phyloP scores from a whole-genome alignment of 2,113 vertebrate genomes.

The Cyprinus carpio region DNA sequence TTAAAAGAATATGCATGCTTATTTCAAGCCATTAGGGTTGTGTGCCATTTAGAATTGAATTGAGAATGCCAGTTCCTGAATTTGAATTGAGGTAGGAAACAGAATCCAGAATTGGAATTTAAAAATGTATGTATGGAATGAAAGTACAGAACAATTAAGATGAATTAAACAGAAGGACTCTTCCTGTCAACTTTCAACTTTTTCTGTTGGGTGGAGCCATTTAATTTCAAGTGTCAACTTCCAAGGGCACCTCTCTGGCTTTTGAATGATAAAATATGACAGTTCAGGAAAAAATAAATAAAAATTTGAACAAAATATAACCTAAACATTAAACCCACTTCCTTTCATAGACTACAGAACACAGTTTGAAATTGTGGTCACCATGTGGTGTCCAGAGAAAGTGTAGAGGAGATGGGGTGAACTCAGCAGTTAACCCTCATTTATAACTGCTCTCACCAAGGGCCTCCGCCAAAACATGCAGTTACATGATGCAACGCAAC shows the following conservation, averaged over 20 bases:
- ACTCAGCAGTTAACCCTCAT: conserved; percentile 25
- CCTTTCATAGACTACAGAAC: conserved; percentile 60
- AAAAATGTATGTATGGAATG: too few relatives aligned
- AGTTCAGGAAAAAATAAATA: conserved; percentile 56
- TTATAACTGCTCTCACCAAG: conserved; percentile 17
- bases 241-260: conserved; percentile 55
- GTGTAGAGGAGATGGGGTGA: conserved; percentile 31
- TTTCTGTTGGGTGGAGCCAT: background rate
- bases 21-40: background rate
- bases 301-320: conserved; percentile 56
- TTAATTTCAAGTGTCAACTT: background rate
- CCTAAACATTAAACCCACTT: conserved; percentile 64
- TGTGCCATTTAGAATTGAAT: background rate
- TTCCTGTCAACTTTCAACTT: too few relatives aligned
- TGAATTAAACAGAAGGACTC: too few relatives aligned
- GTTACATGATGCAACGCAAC: conserved; percentile 29
- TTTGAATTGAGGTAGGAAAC: background rate
- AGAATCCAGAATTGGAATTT: background rate
- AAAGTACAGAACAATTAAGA: too few relatives aligned
- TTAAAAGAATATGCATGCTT: background rate
- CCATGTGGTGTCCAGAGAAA: conserved; percentile 57
- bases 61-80: background rate
- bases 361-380: conserved; percentile 66
- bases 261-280: conserved; percentile 64
- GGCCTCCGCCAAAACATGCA: conserved; percentile 15